Conservation (phyloP, 2,888 invertebrate species). For the Apoda limacodes region DNA sequence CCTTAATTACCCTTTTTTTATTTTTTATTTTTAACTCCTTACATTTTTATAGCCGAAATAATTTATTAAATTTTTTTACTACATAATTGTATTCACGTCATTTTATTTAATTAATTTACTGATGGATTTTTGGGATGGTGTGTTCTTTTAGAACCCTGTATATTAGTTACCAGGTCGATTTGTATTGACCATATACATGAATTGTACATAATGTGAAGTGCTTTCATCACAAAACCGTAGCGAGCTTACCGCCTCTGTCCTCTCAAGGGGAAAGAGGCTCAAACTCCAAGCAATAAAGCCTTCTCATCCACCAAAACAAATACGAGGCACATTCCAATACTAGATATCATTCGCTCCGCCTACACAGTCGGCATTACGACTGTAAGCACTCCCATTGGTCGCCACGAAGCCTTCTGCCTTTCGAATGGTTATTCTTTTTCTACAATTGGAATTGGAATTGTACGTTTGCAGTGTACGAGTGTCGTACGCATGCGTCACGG, state of each 20-base stretch:
- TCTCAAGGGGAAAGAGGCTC: slow-evolving; percentile 65
- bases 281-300: slow-evolving; percentile 65
- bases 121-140: too few species aligned
- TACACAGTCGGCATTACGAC: slow-evolving; percentile 69
- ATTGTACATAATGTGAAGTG: slow-evolving; percentile 58
- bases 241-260: slow-evolving; percentile 55
- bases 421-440: slow-evolving; percentile 69
- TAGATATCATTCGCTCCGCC: slow-evolving; percentile 70
- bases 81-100: too few species aligned
- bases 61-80: too few species aligned
- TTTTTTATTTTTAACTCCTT: too few species aligned
- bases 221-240: slow-evolving; percentile 53
- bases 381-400: slow-evolving; percentile 63
- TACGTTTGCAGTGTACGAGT: slow-evolving; percentile 58
- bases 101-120: too few species aligned
- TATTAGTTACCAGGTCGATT: too few species aligned
- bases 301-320: slow-evolving; percentile 65
- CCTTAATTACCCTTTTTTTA: too few species aligned
- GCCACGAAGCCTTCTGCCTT: slow-evolving; percentile 65
- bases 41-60: too few species aligned
- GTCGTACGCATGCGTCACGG: slow-evolving; percentile 50
- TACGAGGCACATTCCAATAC: slow-evolving; percentile 69
- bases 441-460: slow-evolving; percentile 67
- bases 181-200: too few species aligned
- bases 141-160: too few species aligned